Base-by-base conservation (phyloP, 2,888 invertebrate species). In the Dryadula phaetusa region DNA sequence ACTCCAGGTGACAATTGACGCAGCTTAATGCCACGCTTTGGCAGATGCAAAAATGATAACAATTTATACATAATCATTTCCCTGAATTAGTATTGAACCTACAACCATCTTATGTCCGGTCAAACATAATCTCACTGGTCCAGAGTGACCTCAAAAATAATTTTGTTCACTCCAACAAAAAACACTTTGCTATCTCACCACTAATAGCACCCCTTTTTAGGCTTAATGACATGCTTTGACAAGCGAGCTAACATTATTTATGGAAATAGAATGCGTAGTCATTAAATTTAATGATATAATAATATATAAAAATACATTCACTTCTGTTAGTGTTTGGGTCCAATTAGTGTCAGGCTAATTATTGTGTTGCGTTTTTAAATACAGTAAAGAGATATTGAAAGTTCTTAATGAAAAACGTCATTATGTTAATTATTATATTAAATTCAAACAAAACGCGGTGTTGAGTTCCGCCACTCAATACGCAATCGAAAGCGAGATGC, bases 271-370 rank as follows among this genome's bases (percentile, higher is more conserved):
- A 56, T 56, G 37, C 56, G 56, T 40, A 40, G 56, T 40, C 56
- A 56, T 56, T 56, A 56, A 40, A 40, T 56, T 56, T 56, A 56
- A 56, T 56, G 56, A 56, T 25, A 40, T 40, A 56, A 56, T 22
- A 40, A 40, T 56, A 40, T 22, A 16, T 22, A 56, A 40, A 56
- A 40, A 56, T 25, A 22, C 40, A 56, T 56, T 37, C n/a, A 4
- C 14, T 14, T 14, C 20, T 12, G 34, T 34, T 20, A 20, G 14
- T 22, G 22, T 40, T 40, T 22, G 7, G 20, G 22, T 25, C 22
- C 40, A 56, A 40, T 56, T 25, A 40, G 40, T 40, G 56, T 40
- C 56, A 22, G n/a, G 10, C 40, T 56, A 56, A 56, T 56, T 40
- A 40, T 40, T n/a, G 40, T 25, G 40, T 22, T 40, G 1, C n/a